phyloP scores from a whole-genome alignment of 30 jellyfish, hydroid and myxozoan genomes.

The Aurelia aurita complex sp. Pacific region DNA sequence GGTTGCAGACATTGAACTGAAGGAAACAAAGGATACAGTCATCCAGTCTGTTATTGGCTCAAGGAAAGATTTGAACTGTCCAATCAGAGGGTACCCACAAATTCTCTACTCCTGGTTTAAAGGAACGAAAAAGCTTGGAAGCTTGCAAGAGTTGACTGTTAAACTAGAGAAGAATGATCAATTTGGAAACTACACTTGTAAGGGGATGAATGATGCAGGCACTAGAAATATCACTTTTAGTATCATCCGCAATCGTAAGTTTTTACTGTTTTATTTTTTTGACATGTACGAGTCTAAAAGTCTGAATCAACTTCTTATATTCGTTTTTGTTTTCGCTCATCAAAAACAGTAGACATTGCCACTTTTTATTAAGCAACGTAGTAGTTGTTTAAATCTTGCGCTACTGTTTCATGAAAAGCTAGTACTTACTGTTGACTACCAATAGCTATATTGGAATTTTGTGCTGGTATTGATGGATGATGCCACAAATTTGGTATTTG shows the following conservation, averaged over 20 bases:
- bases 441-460: too few relatives aligned
- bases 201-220: slow-evolving; percentile 50
- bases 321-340: too few relatives aligned
- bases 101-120: slow-evolving; percentile 38
- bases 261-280: background rate
- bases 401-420: too few relatives aligned
- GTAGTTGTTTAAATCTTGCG: too few relatives aligned
- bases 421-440: too few relatives aligned
- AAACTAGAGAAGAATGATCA: slow-evolving; percentile 1
- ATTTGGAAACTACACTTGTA: slow-evolving; percentile 58
- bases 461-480: too few relatives aligned
- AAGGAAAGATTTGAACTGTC: slow-evolving; percentile 32
- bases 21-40: background rate
- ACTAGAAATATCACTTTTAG: slow-evolving; percentile 16
- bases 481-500: too few relatives aligned
- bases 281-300: too few relatives aligned
- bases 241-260: slow-evolving; percentile 2
- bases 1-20: slow-evolving; percentile 27
- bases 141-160: slow-evolving; percentile 15
- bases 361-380: too few relatives aligned
- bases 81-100: slow-evolving; percentile 51
- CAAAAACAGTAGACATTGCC: too few relatives aligned
- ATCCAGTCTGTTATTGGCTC: slow-evolving; percentile 25
- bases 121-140: slow-evolving; percentile 16
- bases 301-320: too few relatives aligned